phyloP scores from a whole-genome alignment of 2,888 invertebrate genomes.

The Andrena haemorrhoa region DNA sequence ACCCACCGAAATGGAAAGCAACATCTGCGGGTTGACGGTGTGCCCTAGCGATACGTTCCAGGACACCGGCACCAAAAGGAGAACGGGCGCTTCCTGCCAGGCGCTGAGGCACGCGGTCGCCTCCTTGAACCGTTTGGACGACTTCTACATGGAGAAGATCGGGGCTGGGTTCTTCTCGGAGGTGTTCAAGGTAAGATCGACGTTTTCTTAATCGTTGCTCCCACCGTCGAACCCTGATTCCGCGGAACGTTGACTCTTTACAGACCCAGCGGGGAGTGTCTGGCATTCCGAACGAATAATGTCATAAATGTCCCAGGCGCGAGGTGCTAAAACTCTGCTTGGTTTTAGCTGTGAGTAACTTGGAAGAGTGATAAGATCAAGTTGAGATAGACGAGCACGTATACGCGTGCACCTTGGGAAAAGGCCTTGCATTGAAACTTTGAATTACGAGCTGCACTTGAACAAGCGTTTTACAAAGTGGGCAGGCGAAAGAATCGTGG shows the following conservation, averaged over 20 bases:
- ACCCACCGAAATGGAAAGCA: constrained; percentile 81
- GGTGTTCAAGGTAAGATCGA: constrained; percentile 95
- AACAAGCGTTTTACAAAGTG: background rate
- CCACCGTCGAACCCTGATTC: background rate
- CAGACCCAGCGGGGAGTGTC: background rate
- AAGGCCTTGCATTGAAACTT: background rate
- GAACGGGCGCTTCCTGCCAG: constrained; percentile 93
- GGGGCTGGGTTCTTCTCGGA: constrained; percentile 98
- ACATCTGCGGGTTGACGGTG: constrained; percentile 58
- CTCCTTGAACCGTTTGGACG: constrained; percentile 95
- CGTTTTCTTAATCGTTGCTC: background rate
- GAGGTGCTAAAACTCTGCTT: too few relatives aligned
- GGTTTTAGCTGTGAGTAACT: background rate
- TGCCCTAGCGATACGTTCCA: constrained; percentile 73
- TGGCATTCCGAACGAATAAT: background rate
- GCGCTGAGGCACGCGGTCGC: constrained; percentile 96
- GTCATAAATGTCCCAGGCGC: background rate
- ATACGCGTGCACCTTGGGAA: background rate
- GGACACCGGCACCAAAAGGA: constrained; percentile 78
- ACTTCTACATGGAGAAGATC: constrained; percentile 96
- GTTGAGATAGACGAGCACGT: background rate
- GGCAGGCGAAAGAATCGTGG: background rate
- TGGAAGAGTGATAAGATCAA: background rate
- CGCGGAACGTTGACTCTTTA: background rate
- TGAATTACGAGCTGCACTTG: background rate